These are phyloP conservation scores for Pseudoatta argentina DNA, from an alignment of 1,140 invertebrate genomes.

Conservation along the genomic window DNA sequence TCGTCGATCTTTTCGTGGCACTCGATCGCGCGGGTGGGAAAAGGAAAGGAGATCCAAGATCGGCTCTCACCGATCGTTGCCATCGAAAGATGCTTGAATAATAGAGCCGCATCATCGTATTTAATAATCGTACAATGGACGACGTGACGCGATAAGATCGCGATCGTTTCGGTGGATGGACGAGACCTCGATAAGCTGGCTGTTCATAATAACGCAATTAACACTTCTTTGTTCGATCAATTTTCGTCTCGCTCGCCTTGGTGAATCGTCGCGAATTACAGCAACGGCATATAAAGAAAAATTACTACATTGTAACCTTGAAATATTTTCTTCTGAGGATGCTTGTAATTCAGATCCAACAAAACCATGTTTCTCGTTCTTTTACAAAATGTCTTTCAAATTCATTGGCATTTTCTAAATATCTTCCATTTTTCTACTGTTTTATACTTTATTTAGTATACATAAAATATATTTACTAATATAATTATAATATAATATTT, in stretches of 20 bases:
- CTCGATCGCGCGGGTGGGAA: slow-evolving; percentile 47
- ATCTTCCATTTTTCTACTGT: neutral
- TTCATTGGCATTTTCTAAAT: neutral
- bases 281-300: slow-evolving; percentile 47
- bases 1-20: slow-evolving; percentile 69
- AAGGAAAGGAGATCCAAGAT: slow-evolving; percentile 9
- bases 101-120: slow-evolving; percentile 78
- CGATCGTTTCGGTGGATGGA: slow-evolving; percentile 72
- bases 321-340: neutral
- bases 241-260: slow-evolving; percentile 66
- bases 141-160: slow-evolving; percentile 74
- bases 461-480: neutral
- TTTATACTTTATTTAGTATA: too few species aligned
- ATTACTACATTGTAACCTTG: neutral
- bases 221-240: slow-evolving; percentile 78
- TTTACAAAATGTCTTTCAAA: neutral
- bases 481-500: neutral
- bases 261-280: slow-evolving; percentile 61
- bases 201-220: slow-evolving; percentile 77
- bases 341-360: slow-evolving; percentile 10
- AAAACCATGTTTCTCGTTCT: neutral
- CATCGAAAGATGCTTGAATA: slow-evolving; percentile 64
- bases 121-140: slow-evolving; percentile 78
- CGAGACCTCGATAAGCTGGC: slow-evolving; percentile 62
- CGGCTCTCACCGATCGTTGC: slow-evolving; percentile 65